Conservation (phyloP, 2,797 vertebrate genomes). For the Anolis apletophallus region DNA sequence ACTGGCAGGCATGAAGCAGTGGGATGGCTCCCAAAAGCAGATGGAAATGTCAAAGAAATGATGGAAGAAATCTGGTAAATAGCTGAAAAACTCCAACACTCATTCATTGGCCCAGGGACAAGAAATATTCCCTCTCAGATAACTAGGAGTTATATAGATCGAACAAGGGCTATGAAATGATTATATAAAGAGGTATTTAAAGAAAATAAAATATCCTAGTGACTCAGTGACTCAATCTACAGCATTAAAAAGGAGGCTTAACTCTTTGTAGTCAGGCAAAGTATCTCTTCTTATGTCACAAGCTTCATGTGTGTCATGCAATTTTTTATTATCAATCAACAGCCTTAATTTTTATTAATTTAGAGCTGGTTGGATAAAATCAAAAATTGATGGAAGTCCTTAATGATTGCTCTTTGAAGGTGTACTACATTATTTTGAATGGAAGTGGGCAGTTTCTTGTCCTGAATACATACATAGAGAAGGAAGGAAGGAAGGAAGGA, state of each 20-base stretch:
- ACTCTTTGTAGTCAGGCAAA: neutral
- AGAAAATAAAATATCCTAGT: slow-evolving; percentile 42
- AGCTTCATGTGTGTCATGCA: neutral
- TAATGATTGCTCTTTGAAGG: neutral
- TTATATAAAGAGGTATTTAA: slow-evolving; percentile 44
- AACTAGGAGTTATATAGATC: slow-evolving; percentile 58
- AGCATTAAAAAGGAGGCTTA: neutral
- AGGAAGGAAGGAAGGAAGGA: neutral
- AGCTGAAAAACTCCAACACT: slow-evolving; percentile 66
- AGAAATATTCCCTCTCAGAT: slow-evolving; percentile 13
- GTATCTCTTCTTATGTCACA: slow-evolving; percentile 11
- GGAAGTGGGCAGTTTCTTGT: neutral
- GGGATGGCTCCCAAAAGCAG: slow-evolving; percentile 72
- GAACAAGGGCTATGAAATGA: slow-evolving; percentile 58
- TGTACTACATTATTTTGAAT: neutral
- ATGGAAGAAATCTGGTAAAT: slow-evolving; percentile 71
- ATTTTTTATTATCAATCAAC: neutral
- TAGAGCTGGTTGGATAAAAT: slow-evolving; percentile 21
- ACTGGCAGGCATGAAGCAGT: slow-evolving; percentile 69
- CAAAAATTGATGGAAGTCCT: neutral
- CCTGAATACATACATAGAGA: neutral
- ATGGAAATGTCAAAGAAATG: slow-evolving; percentile 74
- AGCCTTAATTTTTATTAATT: slow-evolving; percentile 15
- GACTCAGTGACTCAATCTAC: neutral
- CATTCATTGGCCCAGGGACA: slow-evolving; percentile 58